Evolutionary conservation across 2,888 invertebrate genomes (phyloP), one percentile per base, ranked within the genome.

Genomic region (Vannuccia rotundouncinata): DNA sequence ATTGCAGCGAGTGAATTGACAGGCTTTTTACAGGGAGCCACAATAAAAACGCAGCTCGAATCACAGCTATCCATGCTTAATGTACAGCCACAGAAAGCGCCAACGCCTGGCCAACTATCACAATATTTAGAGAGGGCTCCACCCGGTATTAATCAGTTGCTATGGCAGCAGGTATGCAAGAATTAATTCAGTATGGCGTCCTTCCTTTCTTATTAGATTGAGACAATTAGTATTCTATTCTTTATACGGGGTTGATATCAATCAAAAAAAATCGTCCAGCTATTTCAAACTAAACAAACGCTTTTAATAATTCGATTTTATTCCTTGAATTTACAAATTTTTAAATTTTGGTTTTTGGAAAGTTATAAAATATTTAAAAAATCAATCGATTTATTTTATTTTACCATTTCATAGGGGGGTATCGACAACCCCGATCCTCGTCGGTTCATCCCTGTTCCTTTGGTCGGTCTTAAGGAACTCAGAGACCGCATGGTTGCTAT

Each of bases 141-240:
- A 10, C 83, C 85, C 83, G 89, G 89, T 86, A 81, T 81, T 80
- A 95, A 96, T 88, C 92, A 92, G 76, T 90, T 94, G 82, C 83
- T 97, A 84, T 99, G 99, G 99, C 92, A 93, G 85, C 96, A 98
- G 88, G 97, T 97, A n/a, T n/a, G n/a, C n/a, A n/a, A n/a, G n/a
- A n/a, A n/a, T n/a, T n/a, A n/a, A n/a, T n/a, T n/a, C n/a, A n/a
- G n/a, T n/a, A n/a, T n/a, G n/a, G n/a, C n/a, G n/a, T n/a, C n/a
- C n/a, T n/a, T n/a, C n/a, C n/a, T n/a, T n/a, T n/a, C n/a, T n/a
- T n/a, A n/a, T n/a, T n/a, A n/a, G n/a, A n/a, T n/a, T n/a, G n/a
- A n/a, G n/a, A n/a, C n/a, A n/a, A n/a, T n/a, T n/a, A n/a, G n/a
- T n/a, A n/a, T n/a, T n/a, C n/a, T n/a, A n/a, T n/a, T n/a, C n/a